Base-by-base conservation (phyloP, 2,113 vertebrate species). In the Hipposideros armiger region DNA sequence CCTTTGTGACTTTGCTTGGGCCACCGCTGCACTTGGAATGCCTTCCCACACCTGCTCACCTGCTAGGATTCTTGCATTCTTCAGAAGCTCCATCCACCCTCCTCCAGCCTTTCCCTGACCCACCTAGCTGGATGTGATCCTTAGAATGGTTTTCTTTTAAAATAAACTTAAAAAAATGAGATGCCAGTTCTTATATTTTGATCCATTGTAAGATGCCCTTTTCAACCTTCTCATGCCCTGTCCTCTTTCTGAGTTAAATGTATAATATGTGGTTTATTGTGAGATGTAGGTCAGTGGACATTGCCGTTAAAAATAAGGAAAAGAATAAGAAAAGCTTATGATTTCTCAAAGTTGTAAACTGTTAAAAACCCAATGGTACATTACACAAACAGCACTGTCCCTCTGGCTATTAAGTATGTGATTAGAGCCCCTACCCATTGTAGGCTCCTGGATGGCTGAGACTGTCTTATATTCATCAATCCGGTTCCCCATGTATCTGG, bases 161-260 rank as follows among this genome's bases (percentile, higher is more conserved):
- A 95, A 69, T 69, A 95, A 96, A 28, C 64, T 73, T 72, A 93
- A 64, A 85, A 86, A 91, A 67, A 77, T 50, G 20, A 78, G 66
- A 96, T 54, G 28, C 2, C 60, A 30, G 1, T 58, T 32, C 20
- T 92, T 56, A 73, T 85, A 56, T 47, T 74, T 76, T 52, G 32
- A 13, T 73, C 52, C 89, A 47, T 54, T 77, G 5, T 77, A 83
- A 91, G 47, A 69, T 45, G 40, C 4, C 70, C 32, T 81, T 83
- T 84, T 22, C 14, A 76, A 20, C 9, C 7, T 70, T 36, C 11
- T 3, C n/a, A n/a, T 20, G 5, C 0, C n/a, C 11, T 14, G 16
- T 45, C 20, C 13, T 52, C 62, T 67, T 56, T 93, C 66, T 92
- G 30, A 54, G 15, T 40, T 90, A 60, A 70, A 66, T 80, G 54